phyloP scores from a whole-genome alignment of 2,888 invertebrate species.

The Dynastes maya region DNA sequence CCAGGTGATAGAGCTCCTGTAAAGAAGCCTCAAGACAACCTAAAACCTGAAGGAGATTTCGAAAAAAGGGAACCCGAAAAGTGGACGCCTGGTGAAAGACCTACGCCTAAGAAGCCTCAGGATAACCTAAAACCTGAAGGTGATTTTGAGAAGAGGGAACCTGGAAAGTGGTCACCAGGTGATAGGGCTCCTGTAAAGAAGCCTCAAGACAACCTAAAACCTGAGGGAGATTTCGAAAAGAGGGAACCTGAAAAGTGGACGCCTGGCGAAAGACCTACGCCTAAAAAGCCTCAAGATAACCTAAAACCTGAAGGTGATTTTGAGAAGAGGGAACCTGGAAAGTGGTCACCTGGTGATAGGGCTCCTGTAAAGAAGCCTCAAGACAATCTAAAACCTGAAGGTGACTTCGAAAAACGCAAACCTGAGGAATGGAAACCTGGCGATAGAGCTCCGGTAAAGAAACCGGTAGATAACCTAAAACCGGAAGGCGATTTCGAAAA shows the following conservation, averaged over 20 bases:
- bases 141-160: constrained; percentile 68
- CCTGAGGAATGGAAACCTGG: constrained; percentile 70
- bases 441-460: constrained; percentile 68
- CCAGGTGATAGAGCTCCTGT: constrained; percentile 73
- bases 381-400: constrained; percentile 73
- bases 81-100: constrained; percentile 66
- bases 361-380: no score
- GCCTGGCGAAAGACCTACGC: constrained; percentile 72
- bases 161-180: constrained; percentile 70
- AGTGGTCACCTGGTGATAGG: no score
- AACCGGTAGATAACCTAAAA: constrained; percentile 73
- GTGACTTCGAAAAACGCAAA: constrained; percentile 72
- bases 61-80: constrained; percentile 68
- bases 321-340: no score
- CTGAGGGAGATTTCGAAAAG: constrained; percentile 68
- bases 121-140: constrained; percentile 68
- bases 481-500: constrained; percentile 74
- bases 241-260: constrained; percentile 61
- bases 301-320: constrained; percentile 74
- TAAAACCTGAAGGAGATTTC: constrained; percentile 72
- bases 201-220: constrained; percentile 67
- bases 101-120: constrained; percentile 69
- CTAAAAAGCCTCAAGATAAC: constrained; percentile 72
- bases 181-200: constrained; percentile 69
- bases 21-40: constrained; percentile 77